Conservation (phyloP, 2,888 invertebrate genomes). For the Galerucella pusilla region DNA sequence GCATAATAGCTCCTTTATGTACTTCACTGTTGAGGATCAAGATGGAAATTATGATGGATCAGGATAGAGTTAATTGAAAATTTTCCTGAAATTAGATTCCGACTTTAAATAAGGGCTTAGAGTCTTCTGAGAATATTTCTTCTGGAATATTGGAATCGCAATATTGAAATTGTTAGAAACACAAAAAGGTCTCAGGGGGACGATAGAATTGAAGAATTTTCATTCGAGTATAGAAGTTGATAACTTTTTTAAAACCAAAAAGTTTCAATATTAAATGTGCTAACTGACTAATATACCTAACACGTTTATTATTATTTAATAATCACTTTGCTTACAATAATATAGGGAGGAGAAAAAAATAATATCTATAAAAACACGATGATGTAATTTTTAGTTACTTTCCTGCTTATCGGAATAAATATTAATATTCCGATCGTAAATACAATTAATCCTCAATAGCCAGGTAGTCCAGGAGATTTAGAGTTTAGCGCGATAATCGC, state of each 20-base stretch:
- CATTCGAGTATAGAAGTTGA: not conserved
- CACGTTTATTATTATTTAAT: no score
- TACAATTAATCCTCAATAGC: no score
- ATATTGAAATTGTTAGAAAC: constrained; percentile 12
- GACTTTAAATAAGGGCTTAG: constrained; percentile 1
- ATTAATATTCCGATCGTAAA: no score
- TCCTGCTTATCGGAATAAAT: no score
- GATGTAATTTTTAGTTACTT: no score
- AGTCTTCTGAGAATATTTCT: constrained; percentile 7
- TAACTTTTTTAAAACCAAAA: not conserved
- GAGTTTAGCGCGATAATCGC: no score
- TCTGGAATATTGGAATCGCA: not conserved
- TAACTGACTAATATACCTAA: no score
- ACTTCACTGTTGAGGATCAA: constrained; percentile 1
- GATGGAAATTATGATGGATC: constrained; percentile 16
- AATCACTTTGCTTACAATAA: no score
- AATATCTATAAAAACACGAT: no score
- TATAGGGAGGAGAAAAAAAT: no score
- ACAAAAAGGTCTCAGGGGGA: constrained; percentile 1
- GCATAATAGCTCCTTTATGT: not conserved
- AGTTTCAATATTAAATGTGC: not conserved
- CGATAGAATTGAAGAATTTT: not conserved
- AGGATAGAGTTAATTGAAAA: constrained; percentile 21
- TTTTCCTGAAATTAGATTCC: constrained; percentile 3
- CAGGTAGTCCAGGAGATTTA: no score